phyloP scores from a whole-genome alignment of 1,140 invertebrate genomes.

The Drosophila equinoxialis region DNA sequence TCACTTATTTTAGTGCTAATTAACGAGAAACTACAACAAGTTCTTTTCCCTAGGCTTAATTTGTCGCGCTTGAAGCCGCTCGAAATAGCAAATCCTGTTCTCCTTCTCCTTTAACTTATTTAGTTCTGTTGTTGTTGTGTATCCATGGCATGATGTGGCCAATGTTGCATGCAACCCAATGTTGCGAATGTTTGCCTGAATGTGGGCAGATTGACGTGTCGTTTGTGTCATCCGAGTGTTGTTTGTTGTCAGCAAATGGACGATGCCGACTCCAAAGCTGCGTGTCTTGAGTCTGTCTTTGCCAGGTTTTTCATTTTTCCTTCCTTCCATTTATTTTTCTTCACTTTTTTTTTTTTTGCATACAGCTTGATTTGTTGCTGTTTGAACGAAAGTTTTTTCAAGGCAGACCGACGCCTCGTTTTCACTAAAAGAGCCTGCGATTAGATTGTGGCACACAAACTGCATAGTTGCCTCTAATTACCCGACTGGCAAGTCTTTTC shows the following conservation, averaged over 20 bases:
- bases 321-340: neutral
- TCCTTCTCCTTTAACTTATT: neutral
- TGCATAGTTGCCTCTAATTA: slow-evolving; percentile 53
- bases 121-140: neutral
- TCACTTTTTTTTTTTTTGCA: slow-evolving; percentile 36
- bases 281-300: slow-evolving; percentile 35
- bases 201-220: slow-evolving; percentile 58
- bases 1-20: slow-evolving; percentile 75
- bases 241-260: slow-evolving; percentile 50
- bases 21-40: slow-evolving; percentile 73
- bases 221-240: slow-evolving; percentile 52
- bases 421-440: slow-evolving; percentile 66
- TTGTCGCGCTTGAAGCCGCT: slow-evolving; percentile 66
- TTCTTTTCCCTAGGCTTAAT: slow-evolving; percentile 77
- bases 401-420: slow-evolving; percentile 53
- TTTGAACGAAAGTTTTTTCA: slow-evolving; percentile 69
- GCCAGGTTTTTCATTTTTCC: slow-evolving; percentile 41
- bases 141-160: neutral
- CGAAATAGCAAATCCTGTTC: slow-evolving; percentile 74
- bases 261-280: slow-evolving; percentile 36
- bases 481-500: slow-evolving; percentile 18
- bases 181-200: slow-evolving; percentile 23
- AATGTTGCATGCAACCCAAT: slow-evolving; percentile 68
- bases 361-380: slow-evolving; percentile 53
- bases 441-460: slow-evolving; percentile 56